Evolutionary conservation across 2,888 invertebrate species (phyloP), one percentile per base, ranked within the genome.

Genomic region (Drosophila anomalipes): DNA sequence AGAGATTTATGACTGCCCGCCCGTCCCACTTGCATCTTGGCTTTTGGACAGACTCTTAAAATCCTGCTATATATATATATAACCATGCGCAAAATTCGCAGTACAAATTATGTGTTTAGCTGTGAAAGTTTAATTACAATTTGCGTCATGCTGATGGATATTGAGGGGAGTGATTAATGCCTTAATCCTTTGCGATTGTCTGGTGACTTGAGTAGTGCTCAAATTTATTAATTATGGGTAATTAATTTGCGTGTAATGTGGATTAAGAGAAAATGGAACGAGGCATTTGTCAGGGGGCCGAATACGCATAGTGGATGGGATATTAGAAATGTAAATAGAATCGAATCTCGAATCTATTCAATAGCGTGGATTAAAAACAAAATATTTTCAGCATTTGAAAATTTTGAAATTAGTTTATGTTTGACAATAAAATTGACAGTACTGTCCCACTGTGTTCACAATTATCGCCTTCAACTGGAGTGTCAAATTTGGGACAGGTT

Each of bases 221-320:
- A 71, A 83, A 73, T 80, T 71, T 88, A 88, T 88, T 88, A 83
- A 88, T 83, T 82, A 80, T 71, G 81, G 49, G 59, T 61, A 80
- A 83, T 83, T 88, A 88, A 82, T 83, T 70, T 71, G 22, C 53
- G 26, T 53, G 54, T 65, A 32, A 57, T 47, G 9, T 61, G 59
- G 56, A 72, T 56, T 62, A 62, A 32, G 22, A 7, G 32, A 19
- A 41, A 37, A 44, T 69, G n/a, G 28, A 28, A 51, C 12, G n/a
- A 19, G 19, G 10, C 28, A 28, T 14, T 37, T 49, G 35, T 22
- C 44, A 35, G 7, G 19, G 1, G 4, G n/a, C 19, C 22, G 9
- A n/a, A n/a, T 30, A 7, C 30, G 33, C 12, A 41, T 32, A 28
- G 51, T 53, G 33, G 22, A 19, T n/a, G n/a, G 4, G 5, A 7